phyloP scores from a whole-genome alignment of 2,113 vertebrate genomes.

The Pedetes capensis region DNA sequence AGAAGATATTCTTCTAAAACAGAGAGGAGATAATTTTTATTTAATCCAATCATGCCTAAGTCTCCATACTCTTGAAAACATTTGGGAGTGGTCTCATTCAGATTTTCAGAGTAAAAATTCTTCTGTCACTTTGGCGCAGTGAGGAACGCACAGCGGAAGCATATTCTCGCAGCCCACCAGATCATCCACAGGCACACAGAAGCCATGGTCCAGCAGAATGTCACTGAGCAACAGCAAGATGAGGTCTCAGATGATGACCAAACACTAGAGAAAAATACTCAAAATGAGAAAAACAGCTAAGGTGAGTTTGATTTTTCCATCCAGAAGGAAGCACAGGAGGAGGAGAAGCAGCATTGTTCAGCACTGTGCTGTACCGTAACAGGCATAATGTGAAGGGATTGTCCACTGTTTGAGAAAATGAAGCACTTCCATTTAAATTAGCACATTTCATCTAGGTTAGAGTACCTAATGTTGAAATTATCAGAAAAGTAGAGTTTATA shows the following conservation, averaged over 20 bases:
- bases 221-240: neutral
- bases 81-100: neutral
- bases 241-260: neutral
- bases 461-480: neutral
- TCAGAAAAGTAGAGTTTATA: neutral
- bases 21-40: neutral
- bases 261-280: neutral
- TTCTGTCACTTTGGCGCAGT: constrained; percentile 83
- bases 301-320: constrained; percentile 57
- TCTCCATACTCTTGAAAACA: neutral
- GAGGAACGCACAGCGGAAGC: constrained; percentile 87
- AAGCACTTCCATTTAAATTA: neutral
- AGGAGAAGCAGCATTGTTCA: neutral
- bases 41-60: neutral
- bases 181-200: constrained; percentile 83
- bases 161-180: constrained; percentile 87
- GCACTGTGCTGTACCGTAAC: neutral
- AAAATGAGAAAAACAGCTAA: neutral
- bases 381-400: neutral
- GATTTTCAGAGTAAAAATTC: constrained; percentile 51
- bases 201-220: neutral
- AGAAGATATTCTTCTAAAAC: neutral
- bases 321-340: neutral
- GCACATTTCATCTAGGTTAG: neutral
- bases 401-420: neutral